A percentile compares a stretch with the other conserved stretches of the same genome.
Evolutionary conservation across 2,113 vertebrate genomes (phyloP).

Genomic region (cattle (Bos taurus)): DNA sequence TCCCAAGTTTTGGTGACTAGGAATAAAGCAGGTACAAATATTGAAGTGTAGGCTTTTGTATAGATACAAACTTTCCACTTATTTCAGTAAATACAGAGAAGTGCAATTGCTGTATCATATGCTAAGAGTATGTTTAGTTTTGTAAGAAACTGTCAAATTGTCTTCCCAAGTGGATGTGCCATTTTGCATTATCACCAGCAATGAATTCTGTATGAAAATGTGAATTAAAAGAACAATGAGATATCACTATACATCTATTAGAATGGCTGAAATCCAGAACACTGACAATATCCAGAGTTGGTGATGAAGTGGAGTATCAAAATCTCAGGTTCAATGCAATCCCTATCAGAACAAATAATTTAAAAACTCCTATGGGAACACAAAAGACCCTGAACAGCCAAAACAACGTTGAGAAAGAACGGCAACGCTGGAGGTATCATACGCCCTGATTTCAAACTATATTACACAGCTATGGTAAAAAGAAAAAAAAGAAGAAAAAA

Average conservation of each 20-base stretch:
- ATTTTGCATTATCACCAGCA: not conserved
- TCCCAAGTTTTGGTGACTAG: not conserved
- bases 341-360: not conserved
- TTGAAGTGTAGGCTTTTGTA: not conserved
- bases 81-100: not conserved
- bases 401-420: not conserved
- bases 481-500: accelerated
- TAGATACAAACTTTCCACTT: not conserved
- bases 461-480: not conserved
- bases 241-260: not conserved
- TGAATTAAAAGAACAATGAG: not conserved
- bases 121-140: not conserved
- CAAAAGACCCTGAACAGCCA: not conserved
- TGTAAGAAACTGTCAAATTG: not conserved
- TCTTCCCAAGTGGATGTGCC: not conserved
- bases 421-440: not conserved
- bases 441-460: not conserved
- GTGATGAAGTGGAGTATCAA: not conserved
- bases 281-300: not conserved
- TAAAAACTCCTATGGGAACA: not conserved
- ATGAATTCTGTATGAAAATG: not conserved
- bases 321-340: not conserved
- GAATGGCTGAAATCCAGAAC: not conserved
- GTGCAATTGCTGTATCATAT: not conserved
- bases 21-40: not conserved